phyloP scores from a whole-genome alignment of 2,113 vertebrate species.

The Eira barbara region DNA sequence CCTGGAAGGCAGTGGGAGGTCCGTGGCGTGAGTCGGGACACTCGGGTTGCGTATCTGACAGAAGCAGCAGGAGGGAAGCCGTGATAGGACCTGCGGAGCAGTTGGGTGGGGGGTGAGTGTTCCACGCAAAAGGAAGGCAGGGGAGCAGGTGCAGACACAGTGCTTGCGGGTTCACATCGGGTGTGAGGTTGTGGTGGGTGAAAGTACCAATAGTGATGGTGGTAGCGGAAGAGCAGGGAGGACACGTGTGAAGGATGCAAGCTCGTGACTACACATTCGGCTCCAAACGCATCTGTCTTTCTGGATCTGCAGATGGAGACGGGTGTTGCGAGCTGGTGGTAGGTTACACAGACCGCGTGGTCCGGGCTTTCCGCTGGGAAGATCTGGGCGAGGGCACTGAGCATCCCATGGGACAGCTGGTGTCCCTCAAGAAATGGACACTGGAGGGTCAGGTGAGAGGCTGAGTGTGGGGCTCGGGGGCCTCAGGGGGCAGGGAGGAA shows the following conservation, averaged over 20 bases:
- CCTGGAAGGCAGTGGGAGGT: too few species aligned
- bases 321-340: slow-evolving; percentile 94
- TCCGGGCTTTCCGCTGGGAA: slow-evolving; percentile 97
- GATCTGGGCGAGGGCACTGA: slow-evolving; percentile 86
- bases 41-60: too few species aligned
- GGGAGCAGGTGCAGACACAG: neutral
- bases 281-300: neutral
- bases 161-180: neutral
- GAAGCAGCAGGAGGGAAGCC: neutral
- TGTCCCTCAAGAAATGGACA: slow-evolving; percentile 97
- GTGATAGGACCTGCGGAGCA: neutral
- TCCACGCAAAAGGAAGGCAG: neutral
- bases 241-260: neutral
- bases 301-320: slow-evolving; percentile 89
- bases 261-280: neutral
- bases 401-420: slow-evolving; percentile 87
- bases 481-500: neutral
- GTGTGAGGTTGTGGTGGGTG: accelerated
- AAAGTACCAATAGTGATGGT: accelerated
- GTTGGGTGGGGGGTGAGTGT: too few species aligned
- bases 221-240: neutral
- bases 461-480: accelerated
- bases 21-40: neutral
- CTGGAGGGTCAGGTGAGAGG: slow-evolving; percentile 94
- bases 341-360: slow-evolving; percentile 97